Percentiles rank a stretch among this genome's conserved stretches.
Evolutionary conservation across 2,888 invertebrate species (phyloP).

Genomic region (Tricholauxania praeusta): DNA sequence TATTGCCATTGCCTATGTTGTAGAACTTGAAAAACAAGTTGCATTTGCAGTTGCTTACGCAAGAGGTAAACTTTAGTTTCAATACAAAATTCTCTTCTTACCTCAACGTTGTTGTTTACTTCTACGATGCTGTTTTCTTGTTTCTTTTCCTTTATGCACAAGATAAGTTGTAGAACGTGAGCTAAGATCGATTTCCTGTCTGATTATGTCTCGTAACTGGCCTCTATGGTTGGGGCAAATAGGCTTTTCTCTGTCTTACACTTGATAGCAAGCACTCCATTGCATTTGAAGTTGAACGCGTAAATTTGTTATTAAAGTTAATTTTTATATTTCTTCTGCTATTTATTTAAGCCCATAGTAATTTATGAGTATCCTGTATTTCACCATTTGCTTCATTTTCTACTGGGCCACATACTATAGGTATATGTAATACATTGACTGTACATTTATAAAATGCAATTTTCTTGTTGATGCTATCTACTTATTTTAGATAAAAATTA

Average conservation of each 20-base stretch:
- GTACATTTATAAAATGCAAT: too few species aligned
- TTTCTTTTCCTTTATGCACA: slow-evolving; percentile 3
- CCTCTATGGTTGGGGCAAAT: background rate
- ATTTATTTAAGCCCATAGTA: background rate
- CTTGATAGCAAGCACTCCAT: background rate
- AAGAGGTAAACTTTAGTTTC: background rate
- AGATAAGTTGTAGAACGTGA: slow-evolving; percentile 52
- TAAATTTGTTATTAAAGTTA: slow-evolving; percentile 17
- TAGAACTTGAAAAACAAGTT: slow-evolving; percentile 32
- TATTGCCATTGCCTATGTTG: too few species aligned
- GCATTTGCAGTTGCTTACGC: slow-evolving; percentile 2
- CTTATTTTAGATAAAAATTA: too few species aligned
- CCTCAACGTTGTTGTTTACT: slow-evolving; percentile 12
- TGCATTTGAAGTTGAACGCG: slow-evolving; percentile 13
- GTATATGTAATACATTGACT: too few species aligned
- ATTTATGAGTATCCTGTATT: slow-evolving; percentile 1
- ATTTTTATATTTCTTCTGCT: background rate
- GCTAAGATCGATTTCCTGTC: slow-evolving; percentile 62
- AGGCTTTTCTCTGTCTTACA: background rate
- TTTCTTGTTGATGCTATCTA: too few species aligned
- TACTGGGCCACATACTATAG: background rate
- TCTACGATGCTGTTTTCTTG: slow-evolving; percentile 26
- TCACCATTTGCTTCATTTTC: background rate
- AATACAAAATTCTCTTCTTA: too few species aligned
- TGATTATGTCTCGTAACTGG: slow-evolving; percentile 52